Base-by-base conservation (phyloP, 2,113 vertebrate species). In the Ageneiosus marmoratus region DNA sequence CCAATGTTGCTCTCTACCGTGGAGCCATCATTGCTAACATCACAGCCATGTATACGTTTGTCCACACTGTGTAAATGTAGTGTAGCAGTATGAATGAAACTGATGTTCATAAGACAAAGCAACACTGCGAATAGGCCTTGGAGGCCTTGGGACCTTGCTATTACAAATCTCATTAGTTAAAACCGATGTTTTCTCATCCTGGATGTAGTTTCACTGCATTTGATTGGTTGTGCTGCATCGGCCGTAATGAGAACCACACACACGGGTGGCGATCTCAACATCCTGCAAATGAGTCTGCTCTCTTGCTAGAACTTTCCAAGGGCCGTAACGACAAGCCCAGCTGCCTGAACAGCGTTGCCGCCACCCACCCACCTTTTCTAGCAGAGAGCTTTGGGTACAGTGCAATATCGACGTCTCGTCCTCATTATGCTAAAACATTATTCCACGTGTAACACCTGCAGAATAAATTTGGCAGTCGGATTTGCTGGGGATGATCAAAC, bases 401-500 rank as follows among this genome's bases (percentile, higher is more conserved):
- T 90, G 91, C 87, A 89, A 90, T 92, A 92, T 92, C 92, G 91
- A 90, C 92, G 92, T 92, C 92, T 93, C 93, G 88, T 91, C 88
- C 93, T 90, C 93, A 95, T 95, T 95, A 94, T 92, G 91, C 93
- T 91, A 92, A 90, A 92, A 91, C 93, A 92, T 92, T 93, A 94
- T 94, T 95, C 92, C 91, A 92, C 90, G 92, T 91, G 92, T 91
- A 95, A 94, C 94, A 95, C 94, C 94, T 95, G 94, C 93, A 92
- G 92, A 94, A 94, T 91, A 93, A 94, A 95, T 94, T 94, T 94
- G 93, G 91, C 93, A 94, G 94, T 92, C 91, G 92, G 92, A 94
- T 95, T 92, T 92, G 93, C 91, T 89, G 92, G 92, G 90, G 92
- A 93, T 93, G 93, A 94, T 94, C 93, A 95, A 94, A 94, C 94